Evolutionary conservation across 2,888 invertebrate genomes (phyloP), one percentile per base, ranked within the genome.

Genomic region (Andrena fulva): DNA sequence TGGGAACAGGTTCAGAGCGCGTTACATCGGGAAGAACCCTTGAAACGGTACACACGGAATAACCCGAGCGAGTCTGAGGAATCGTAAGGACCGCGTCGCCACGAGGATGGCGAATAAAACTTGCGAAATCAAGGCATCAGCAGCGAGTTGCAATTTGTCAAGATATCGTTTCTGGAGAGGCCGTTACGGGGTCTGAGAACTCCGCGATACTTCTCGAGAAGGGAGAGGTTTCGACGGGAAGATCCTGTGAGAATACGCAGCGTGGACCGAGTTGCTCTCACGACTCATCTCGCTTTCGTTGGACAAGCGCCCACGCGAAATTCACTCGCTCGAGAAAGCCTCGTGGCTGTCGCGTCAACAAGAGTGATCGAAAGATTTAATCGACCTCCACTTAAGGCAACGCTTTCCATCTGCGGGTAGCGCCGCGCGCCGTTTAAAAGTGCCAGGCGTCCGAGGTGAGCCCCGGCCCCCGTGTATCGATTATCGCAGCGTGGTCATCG

Each of bases 1-100:
- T 63, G 31, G n/a, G 29, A 78, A 80, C 79, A 80, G 79, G 79
- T 80, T 79, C 80, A 8, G 48, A 31, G 48, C 71, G 68, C 54
- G 80, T 80, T 80, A 81, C 64, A 64, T 66, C 52, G 80, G 56
- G 52, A 27, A 54, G 63, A 63, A 71, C 63, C 35, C 69, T 20
- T 59, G 33, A n/a, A 79, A 69, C 80, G 68, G 71, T 56, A 71
- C 56, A 48, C 71, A 31, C 12, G 10, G 27, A 56, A 62, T 42
- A 24, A 71, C 16, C 2, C 24, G 16, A 35, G 54, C 24, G 70
- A 42, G 64, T 77, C 66, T 54, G 60, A 5, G 24, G 62, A 24
- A 16, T n/a, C 56, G 52, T 24, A n/a, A 48, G 3, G 50, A 48
- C 20, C 6, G 48, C 54, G 10, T 6, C 31, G 42, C 27, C 54